These are phyloP conservation scores for Sympetrum striolatum DNA, from an alignment of 2,888 invertebrate genomes.

Conservation along the genomic window DNA sequence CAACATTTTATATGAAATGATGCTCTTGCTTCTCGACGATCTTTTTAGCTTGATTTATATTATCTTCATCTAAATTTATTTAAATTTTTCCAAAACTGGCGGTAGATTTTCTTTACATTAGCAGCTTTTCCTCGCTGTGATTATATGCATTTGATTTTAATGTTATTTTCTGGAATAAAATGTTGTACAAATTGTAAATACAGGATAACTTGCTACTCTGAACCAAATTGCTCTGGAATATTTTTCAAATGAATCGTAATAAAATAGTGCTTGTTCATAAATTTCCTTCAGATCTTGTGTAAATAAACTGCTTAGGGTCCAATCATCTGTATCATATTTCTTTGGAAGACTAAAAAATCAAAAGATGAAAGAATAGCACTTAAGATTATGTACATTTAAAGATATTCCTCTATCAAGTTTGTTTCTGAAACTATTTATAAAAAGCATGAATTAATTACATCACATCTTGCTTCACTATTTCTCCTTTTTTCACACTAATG, in stretches of 20 bases:
- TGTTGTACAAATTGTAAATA: conserved; percentile 39
- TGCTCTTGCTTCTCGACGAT: background rate
- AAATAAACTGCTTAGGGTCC: background rate
- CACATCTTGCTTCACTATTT: too few relatives aligned
- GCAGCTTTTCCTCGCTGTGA: background rate
- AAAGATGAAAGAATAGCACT: too few relatives aligned
- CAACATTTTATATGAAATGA: background rate
- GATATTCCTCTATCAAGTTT: too few relatives aligned
- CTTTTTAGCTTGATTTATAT: background rate
- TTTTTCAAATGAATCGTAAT: conserved; percentile 23
- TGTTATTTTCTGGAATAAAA: background rate
- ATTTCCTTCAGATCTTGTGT: background rate
- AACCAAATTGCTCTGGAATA: conserved; percentile 27
- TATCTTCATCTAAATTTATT: background rate
- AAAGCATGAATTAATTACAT: too few relatives aligned
- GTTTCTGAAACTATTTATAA: too few relatives aligned
- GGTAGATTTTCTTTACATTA: background rate
- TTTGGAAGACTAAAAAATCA: too few relatives aligned
- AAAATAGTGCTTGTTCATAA: conserved; percentile 25
- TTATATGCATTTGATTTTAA: background rate
- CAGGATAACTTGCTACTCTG: background rate
- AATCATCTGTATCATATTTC: background rate
- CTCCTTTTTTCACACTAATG: too few relatives aligned
- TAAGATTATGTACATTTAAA: too few relatives aligned
- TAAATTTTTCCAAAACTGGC: background rate